Evolutionary conservation across 2,113 vertebrate genomes (phyloP).

Genomic region (Holacanthus passer): DNA sequence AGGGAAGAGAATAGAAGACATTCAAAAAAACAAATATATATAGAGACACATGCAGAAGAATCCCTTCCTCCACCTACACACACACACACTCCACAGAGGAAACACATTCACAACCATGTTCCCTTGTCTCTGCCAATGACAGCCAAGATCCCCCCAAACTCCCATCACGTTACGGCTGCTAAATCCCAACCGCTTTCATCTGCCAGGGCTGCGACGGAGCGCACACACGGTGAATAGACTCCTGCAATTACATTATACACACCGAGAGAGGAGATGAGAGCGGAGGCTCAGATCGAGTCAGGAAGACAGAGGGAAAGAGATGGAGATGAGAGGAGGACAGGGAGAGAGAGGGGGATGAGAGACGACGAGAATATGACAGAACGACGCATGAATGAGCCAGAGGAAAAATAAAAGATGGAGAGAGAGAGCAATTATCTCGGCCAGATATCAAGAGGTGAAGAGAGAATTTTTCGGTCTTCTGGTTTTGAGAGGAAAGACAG

Average conservation of each 20-base stretch:
- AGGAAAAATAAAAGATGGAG: slow-evolving; percentile 2
- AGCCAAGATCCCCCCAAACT: slow-evolving; percentile 4
- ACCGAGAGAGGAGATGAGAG: slow-evolving; percentile 35
- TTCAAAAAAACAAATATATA: slow-evolving; percentile 14
- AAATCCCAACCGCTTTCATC: slow-evolving; percentile 59
- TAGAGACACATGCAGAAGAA: slow-evolving; percentile 6
- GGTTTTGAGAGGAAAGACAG: slow-evolving; percentile 25
- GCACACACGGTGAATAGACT: slow-evolving; percentile 40
- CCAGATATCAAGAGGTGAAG: slow-evolving; percentile 23
- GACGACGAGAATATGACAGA: slow-evolving; percentile 46
- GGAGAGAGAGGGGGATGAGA: slow-evolving; percentile 27
- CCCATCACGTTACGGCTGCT: slow-evolving; percentile 16
- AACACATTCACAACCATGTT: slow-evolving; percentile 11
- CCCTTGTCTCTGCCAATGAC: slow-evolving; percentile 32
- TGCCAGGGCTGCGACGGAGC: slow-evolving; percentile 15
- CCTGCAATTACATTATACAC: slow-evolving; percentile 49
- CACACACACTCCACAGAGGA: not conserved
- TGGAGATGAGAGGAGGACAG: not conserved
- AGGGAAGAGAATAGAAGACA: not conserved
- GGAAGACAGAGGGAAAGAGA: slow-evolving; percentile 45
- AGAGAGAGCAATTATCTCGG: slow-evolving; percentile 44
- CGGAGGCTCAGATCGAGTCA: slow-evolving; percentile 46
- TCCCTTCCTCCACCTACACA: slow-evolving; percentile 21
- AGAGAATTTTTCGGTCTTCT: slow-evolving; percentile 46
- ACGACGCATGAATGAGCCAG: slow-evolving; percentile 17